These are phyloP conservation scores for Orthonevra nobilis DNA, from an alignment of 2,888 invertebrate genomes.

Conservation along the genomic window DNA sequence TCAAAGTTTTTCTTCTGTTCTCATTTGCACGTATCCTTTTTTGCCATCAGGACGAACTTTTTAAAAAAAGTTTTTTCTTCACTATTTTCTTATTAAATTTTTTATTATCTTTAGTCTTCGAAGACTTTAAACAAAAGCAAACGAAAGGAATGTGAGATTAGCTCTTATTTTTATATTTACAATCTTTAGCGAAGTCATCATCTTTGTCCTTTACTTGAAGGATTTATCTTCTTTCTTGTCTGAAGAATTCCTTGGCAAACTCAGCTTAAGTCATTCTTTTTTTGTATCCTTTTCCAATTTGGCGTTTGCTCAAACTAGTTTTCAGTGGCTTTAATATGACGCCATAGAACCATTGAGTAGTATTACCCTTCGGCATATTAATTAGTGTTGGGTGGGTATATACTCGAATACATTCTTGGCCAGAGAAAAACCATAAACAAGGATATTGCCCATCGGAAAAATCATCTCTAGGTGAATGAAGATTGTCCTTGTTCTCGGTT, in stretches of 20 bases:
- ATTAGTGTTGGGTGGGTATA: slow-evolving; percentile 32
- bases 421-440: slow-evolving; percentile 10
- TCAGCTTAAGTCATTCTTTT: slow-evolving; percentile 13
- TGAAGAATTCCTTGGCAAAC: not conserved
- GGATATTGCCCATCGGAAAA: slow-evolving; percentile 10
- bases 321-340: slow-evolving; percentile 8
- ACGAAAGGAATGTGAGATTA: slow-evolving; percentile 30
- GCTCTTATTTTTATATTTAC: slow-evolving; percentile 27
- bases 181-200: slow-evolving; percentile 19
- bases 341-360: slow-evolving; percentile 12
- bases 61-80: slow-evolving; percentile 10
- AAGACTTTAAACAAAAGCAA: slow-evolving; percentile 10
- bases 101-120: slow-evolving; percentile 5
- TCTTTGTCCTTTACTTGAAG: slow-evolving; percentile 29
- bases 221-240: slow-evolving; percentile 23
- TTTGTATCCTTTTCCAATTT: slow-evolving; percentile 22
- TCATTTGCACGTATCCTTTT: slow-evolving; percentile 2
- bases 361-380: slow-evolving; percentile 25
- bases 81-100: slow-evolving; percentile 44
- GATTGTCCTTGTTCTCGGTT: not conserved
- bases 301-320: slow-evolving; percentile 11
- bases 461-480: not conserved
- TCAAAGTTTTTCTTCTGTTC: slow-evolving; percentile 14
- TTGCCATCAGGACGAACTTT: slow-evolving; percentile 4
- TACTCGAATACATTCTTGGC: not conserved